Conservation (phyloP, 2,888 invertebrate genomes). For the Dendrolimus houi region DNA sequence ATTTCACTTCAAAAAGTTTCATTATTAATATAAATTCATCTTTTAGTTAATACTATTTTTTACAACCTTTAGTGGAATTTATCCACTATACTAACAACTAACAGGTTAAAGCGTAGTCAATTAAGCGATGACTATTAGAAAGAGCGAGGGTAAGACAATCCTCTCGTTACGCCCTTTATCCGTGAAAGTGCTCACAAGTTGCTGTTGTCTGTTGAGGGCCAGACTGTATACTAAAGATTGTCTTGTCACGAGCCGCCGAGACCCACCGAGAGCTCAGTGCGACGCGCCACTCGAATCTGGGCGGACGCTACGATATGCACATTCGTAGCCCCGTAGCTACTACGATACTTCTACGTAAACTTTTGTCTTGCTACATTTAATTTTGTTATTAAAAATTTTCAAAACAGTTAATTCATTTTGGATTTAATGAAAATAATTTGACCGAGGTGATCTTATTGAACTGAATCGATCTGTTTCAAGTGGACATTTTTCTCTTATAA, state of each 20-base stretch:
- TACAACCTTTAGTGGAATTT: too few species aligned
- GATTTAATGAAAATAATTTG: conserved; percentile 3
- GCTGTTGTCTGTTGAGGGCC: conserved; percentile 62
- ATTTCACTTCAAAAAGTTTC: too few species aligned
- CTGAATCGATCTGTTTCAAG: conserved; percentile 20
- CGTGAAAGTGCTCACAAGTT: conserved; percentile 63
- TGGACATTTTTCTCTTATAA: conserved; percentile 30
- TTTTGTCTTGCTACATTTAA: neutral
- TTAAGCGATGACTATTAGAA: too few species aligned
- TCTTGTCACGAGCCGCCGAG: conserved; percentile 58
- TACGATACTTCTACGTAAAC: conserved; percentile 28
- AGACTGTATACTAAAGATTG: conserved; percentile 64
- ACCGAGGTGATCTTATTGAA: conserved; percentile 10
- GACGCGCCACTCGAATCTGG: conserved; percentile 51
- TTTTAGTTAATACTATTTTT: too few species aligned
- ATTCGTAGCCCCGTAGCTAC: conserved; percentile 26
- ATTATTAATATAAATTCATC: too few species aligned
- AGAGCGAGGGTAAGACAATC: conserved; percentile 39
- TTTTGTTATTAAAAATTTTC: neutral
- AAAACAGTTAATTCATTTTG: neutral
- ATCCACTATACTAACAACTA: too few species aligned
- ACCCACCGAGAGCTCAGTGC: conserved; percentile 55
- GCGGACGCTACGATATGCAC: conserved; percentile 55
- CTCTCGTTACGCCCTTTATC: conserved; percentile 51
- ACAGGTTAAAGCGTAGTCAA: too few species aligned